Base-by-base conservation (phyloP, 2,797 vertebrate species). In the Ceryle rudis region DNA sequence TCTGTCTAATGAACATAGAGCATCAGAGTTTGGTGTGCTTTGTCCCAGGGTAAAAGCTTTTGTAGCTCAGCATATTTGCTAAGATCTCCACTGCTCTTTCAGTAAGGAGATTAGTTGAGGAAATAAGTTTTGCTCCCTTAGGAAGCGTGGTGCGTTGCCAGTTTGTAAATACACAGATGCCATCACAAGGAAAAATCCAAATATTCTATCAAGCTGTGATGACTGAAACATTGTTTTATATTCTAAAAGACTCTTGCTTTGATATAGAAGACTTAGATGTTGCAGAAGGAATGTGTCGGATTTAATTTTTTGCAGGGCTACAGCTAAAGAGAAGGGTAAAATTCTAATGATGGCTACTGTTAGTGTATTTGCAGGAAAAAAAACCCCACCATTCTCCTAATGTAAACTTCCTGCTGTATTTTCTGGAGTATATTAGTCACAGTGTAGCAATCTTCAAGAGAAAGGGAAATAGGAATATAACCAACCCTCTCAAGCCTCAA, bases 101-200 rank as follows among this genome's bases (percentile, higher is more conserved):
- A 25, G 51, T 51, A 70, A 85, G 31, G 78, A 88, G 55, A 73
- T 92, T 66, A 81, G 83, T 47, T 75, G 80, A 86, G 51, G 81
- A 93, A 96, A 26, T 84, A 94, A 86, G 83, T 94, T 89, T 89
- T 90, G 28, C 74, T 92, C 81, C 71, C 60, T 69, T 29, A 67
- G 81, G 83, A 96, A 5, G 29, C 26, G 70, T 57, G 29, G 11
- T 86, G 74, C 5, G 1, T 33, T 82, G 71, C 51, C 33, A 73
- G 64, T 91, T 82, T 91, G 55, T 77, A 91, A 85, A 82, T 62
- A 79, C 37, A 55, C 29, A 84, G 80, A 90, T 83, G 62, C 55
- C 77, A 66, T 80, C 42, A 33, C 26, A 65, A 37, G 47, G 82
- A 71, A 91, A 86, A 86, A 28, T 14, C 25, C 75, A 79, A 93